Conservation (phyloP, 1,140 invertebrate genomes). For the Meloidogyne exigua region DNA sequence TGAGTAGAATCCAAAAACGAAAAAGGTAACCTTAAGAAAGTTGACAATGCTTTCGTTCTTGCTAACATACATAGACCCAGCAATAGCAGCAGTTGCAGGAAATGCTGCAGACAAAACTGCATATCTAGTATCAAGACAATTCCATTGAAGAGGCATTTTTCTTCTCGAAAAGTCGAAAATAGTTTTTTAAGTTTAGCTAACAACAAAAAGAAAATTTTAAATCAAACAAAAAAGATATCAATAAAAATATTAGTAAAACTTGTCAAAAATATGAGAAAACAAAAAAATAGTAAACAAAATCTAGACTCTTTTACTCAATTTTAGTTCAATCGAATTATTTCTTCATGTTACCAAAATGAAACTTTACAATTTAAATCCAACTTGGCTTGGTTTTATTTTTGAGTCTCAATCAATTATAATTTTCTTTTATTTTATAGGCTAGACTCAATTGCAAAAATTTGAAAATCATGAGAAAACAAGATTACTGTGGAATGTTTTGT, state of each 20-base stretch:
- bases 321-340: neutral
- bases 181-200: neutral
- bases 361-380: neutral
- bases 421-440: neutral
- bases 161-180: neutral
- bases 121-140: constrained; percentile 49
- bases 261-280: neutral
- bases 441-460: neutral
- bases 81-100: constrained; percentile 42
- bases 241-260: too few species aligned
- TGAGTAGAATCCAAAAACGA: neutral
- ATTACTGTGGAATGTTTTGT: neutral
- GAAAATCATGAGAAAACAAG: neutral
- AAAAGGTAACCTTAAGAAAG: constrained; percentile 46
- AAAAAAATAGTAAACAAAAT: too few species aligned
- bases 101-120: constrained; percentile 48
- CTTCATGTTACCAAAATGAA: neutral
- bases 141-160: constrained; percentile 52
- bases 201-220: neutral
- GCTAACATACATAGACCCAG: constrained; percentile 37
- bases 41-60: constrained; percentile 40
- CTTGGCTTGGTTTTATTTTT: neutral
- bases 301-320: too few species aligned
- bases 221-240: neutral
- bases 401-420: neutral